A percentile compares a stretch with the other conserved stretches of the same genome.
phyloP scores from a whole-genome alignment of 2,888 invertebrate genomes.

The Campopleginae sp. region DNA sequence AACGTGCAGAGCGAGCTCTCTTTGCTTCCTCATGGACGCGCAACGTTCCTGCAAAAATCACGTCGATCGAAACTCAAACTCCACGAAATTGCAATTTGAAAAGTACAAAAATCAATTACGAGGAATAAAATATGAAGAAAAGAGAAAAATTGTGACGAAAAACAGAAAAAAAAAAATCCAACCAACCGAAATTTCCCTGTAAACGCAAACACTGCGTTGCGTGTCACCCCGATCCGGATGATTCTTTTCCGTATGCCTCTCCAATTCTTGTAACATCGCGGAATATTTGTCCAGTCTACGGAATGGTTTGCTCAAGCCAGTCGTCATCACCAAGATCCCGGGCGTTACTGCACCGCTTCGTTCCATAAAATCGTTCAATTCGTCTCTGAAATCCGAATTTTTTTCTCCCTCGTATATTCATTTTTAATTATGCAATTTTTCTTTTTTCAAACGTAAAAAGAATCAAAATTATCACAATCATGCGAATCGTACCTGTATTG shows the following conservation, averaged over 20 bases:
- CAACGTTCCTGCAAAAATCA: slow-evolving; percentile 90
- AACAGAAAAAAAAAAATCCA: slow-evolving; percentile 75
- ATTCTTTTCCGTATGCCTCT: slow-evolving; percentile 97
- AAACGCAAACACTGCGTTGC: slow-evolving; percentile 97
- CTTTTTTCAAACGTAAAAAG: background rate
- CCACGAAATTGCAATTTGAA: background rate
- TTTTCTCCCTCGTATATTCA: background rate
- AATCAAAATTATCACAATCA: too few relatives aligned
- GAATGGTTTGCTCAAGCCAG: slow-evolving; percentile 97
- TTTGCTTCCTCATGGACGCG: slow-evolving; percentile 94
- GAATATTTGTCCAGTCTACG: slow-evolving; percentile 97
- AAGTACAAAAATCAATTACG: background rate
- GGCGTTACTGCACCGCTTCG: slow-evolving; percentile 93
- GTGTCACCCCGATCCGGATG: slow-evolving; percentile 98
- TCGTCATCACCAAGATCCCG: slow-evolving; percentile 95
- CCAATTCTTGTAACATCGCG: slow-evolving; percentile 96
- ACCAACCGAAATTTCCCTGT: slow-evolving; percentile 95
- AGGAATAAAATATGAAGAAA: background rate
- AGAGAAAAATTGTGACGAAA: background rate
- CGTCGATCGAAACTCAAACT: background rate
- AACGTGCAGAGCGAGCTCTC: slow-evolving; percentile 98
- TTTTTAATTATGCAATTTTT: background rate
- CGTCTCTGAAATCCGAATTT: slow-evolving; percentile 87
- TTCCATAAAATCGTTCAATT: slow-evolving; percentile 94
- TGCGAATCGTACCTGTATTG: slow-evolving; percentile 90